Conservation (phyloP, 2,113 vertebrate species). For the Chloebia gouldiae region DNA sequence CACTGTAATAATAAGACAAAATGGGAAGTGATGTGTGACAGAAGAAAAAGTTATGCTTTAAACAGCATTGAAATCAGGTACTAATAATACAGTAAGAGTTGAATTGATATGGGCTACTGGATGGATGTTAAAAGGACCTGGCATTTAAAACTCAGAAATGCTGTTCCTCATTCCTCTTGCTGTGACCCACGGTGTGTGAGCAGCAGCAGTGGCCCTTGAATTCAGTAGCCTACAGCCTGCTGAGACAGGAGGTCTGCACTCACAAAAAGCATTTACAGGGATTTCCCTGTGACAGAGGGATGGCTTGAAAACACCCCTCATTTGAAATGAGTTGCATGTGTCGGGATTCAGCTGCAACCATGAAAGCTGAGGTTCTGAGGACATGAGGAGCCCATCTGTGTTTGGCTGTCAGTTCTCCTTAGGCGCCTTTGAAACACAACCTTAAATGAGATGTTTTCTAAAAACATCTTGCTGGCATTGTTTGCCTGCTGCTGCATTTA, state of each 20-base stretch:
- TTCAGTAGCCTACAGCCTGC: not conserved
- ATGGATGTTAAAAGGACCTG: not conserved
- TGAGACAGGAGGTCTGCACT: not conserved
- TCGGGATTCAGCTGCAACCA: not conserved
- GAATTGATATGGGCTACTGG: not conserved
- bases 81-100: not conserved
- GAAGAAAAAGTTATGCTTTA: not conserved
- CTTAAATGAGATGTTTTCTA: not conserved
- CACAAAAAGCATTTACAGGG: not conserved
- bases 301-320: fast-evolving
- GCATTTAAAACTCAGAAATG: not conserved
- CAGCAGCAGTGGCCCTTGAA: not conserved
- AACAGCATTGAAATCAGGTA: not conserved
- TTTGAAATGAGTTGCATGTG: not conserved
- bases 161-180: not conserved
- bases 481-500: not conserved
- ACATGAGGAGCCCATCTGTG: not conserved
- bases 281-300: not conserved
- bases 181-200: not conserved
- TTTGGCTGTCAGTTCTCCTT: not conserved
- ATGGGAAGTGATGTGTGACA: not conserved
- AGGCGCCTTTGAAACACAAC: not conserved
- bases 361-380: not conserved
- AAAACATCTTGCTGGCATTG: not conserved
- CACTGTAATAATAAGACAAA: not conserved